Evolutionary conservation across 2,797 vertebrate species (phyloP), one percentile per base, ranked within the genome.

Genomic region (Alca torda): DNA sequence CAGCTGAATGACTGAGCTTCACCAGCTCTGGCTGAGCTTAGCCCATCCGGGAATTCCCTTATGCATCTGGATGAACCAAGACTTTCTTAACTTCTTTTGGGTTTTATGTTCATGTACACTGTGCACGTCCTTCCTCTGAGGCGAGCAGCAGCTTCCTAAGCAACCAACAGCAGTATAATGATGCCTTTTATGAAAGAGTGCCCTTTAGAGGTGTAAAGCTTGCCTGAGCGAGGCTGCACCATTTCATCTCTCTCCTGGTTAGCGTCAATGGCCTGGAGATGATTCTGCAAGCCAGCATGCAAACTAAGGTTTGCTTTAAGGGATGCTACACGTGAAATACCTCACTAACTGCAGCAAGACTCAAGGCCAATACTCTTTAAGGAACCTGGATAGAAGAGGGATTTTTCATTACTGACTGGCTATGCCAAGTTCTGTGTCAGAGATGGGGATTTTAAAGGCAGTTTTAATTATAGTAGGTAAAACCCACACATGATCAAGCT

Each of bases 381-480:
- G 13, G 65, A 88, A 74, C 46, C 28, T 61, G 75, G 15, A 5
- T 75, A 81, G 72, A 74, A 90, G 73, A 70, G 39, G 61, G 53
- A 33, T 16, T 92, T 92, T 90, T 87, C 91, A n/a, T 63, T 73
- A 53, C 37, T 67, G 48, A 3, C 31, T 60, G 60, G 56, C 70
- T 79, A 33, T 24, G 65, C 90, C 90, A 85, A 94, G 48, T 45
- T 23, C 70, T 61, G 11, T 64, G 90, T 60, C 90, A 80, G 7
- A 43, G 48, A 89, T 31, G 37, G 53, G 76, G 80, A 80, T 89
- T 89, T 94, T 87, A 93, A 88, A 96, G 75, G 90, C 90, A 91
- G 51, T 46, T 96, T 95, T 95, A 95, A 95, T 95, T 93, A 95
- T 12, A 87, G 88, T 3, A 93, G 81, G 90, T 74, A 92, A 91